These are phyloP conservation scores for Danio tinwini DNA, from an alignment of 2,797 vertebrate species.

Conservation along the genomic window DNA sequence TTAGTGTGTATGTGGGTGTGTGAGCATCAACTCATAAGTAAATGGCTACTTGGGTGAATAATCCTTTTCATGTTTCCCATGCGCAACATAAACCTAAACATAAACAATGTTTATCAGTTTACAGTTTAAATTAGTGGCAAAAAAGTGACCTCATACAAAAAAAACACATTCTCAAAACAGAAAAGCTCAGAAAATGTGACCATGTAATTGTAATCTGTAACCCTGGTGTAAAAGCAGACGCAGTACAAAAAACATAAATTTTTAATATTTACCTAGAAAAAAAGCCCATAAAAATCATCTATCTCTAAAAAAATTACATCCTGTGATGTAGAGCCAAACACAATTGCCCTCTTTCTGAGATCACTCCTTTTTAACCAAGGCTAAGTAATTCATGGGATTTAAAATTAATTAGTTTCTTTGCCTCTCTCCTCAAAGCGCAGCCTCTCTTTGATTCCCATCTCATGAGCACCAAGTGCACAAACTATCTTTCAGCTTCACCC, in stretches of 20 bases:
- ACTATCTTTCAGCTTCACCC: constrained; percentile 11
- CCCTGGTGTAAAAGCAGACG: not conserved
- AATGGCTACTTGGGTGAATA: too few relatives aligned
- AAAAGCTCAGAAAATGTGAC: too few relatives aligned
- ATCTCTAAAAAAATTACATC: constrained; percentile 29
- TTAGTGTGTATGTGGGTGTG: too few relatives aligned
- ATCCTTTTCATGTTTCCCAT: too few relatives aligned
- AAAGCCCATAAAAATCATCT: constrained; percentile 1
- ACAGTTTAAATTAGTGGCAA: too few relatives aligned
- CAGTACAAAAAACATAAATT: not conserved
- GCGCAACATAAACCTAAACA: too few relatives aligned
- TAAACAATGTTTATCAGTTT: too few relatives aligned
- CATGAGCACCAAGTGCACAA: not conserved
- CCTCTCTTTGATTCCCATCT: constrained; percentile 28
- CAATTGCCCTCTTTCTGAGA: constrained; percentile 44
- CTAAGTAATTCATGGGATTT: constrained; percentile 38
- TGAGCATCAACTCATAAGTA: too few relatives aligned
- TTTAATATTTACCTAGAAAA: not conserved
- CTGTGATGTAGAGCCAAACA: constrained; percentile 41
- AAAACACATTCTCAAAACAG: too few relatives aligned
- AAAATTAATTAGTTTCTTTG: constrained; percentile 42
- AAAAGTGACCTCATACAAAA: too few relatives aligned
- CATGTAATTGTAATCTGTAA: too few relatives aligned
- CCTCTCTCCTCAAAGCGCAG: constrained; percentile 1
- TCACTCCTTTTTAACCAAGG: constrained; percentile 35